Evolutionary conservation across 2,113 vertebrate species (phyloP), one percentile per base, ranked within the genome.

Genomic region (Peromyscus maniculatus): DNA sequence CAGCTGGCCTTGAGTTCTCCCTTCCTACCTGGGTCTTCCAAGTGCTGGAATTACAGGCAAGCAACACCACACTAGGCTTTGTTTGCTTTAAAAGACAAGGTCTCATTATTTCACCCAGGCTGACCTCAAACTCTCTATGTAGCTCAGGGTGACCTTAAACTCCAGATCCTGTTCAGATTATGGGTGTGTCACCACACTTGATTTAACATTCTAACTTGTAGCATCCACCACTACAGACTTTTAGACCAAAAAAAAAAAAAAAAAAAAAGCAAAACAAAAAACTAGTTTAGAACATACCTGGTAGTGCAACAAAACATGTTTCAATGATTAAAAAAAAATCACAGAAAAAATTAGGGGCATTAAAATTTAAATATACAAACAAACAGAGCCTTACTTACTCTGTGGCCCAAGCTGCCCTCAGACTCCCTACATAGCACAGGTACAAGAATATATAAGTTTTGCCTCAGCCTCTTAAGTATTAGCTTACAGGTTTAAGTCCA

Each of bases 281-380:
- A 26, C 31, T 67, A 93, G 59, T 94, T 94, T 67, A 75, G 59
- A 89, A 87, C 28, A 78, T 0, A 93, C 26, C 39, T 87, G 36
- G 92, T 13, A 83, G 4, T 93, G 49, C 24, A 66, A 24, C 77
- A 36, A 97, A 94, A 31, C 2, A 43, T 96, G 7, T 94, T 97
- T 97, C 16, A 94, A 96, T 80, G 46, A 89, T 0, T 95, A 57
- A 95, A 87, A 80, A 93, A 87, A 79, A 92, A 96, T 39, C 39
- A 90, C 8, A 91, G 59, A 72, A 96, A 86, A 93, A 93, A 90
- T 55, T 26, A 17, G 5, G 12, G 11, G 36, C 11, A 43, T 82
- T 57, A 24, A 59, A 57, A 80, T 31, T 33, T 62, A 88, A 46
- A 67, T 33, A 69, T 84, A 46, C 57, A 17, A 17, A 78, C 33